Conservation (phyloP, 2,888 invertebrate genomes). For the Cerceris rybyensis region DNA sequence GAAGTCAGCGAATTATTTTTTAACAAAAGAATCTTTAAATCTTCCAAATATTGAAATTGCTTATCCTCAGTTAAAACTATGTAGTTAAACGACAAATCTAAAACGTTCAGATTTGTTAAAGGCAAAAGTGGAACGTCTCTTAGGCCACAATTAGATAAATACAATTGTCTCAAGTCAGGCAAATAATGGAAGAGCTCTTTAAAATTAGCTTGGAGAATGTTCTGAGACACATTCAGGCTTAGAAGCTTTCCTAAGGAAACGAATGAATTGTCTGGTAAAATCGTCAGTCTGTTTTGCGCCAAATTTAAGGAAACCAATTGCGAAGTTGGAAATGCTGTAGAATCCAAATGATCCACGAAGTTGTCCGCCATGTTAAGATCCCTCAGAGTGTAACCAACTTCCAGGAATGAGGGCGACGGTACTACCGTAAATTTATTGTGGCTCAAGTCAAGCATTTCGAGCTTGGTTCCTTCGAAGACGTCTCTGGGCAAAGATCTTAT, state of each 20-base stretch:
- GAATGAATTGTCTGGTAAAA: slow-evolving; percentile 94
- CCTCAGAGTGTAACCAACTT: slow-evolving; percentile 90
- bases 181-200: slow-evolving; percentile 94
- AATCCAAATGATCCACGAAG: slow-evolving; percentile 92
- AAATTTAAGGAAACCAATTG: slow-evolving; percentile 90
- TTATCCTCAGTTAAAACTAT: slow-evolving; percentile 88
- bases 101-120: slow-evolving; percentile 89
- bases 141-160: slow-evolving; percentile 90
- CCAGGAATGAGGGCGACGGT: slow-evolving; percentile 89
- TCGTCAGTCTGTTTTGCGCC: slow-evolving; percentile 91
- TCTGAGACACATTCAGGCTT: slow-evolving; percentile 90
- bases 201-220: slow-evolving; percentile 89
- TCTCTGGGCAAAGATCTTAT: slow-evolving; percentile 89
- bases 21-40: slow-evolving; percentile 89
- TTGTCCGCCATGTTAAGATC: slow-evolving; percentile 91
- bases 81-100: slow-evolving; percentile 91
- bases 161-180: slow-evolving; percentile 90
- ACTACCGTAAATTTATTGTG: slow-evolving; percentile 91
- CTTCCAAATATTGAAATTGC: slow-evolving; percentile 87
- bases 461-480: slow-evolving; percentile 89
- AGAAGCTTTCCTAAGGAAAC: slow-evolving; percentile 90
- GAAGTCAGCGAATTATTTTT: slow-evolving; percentile 90
- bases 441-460: slow-evolving; percentile 91
- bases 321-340: slow-evolving; percentile 92
- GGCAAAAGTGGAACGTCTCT: slow-evolving; percentile 90